Evolutionary conservation across 1,140 invertebrate species (phyloP), one percentile per base, ranked within the genome.

Genomic region (Drosophila nasuta): DNA sequence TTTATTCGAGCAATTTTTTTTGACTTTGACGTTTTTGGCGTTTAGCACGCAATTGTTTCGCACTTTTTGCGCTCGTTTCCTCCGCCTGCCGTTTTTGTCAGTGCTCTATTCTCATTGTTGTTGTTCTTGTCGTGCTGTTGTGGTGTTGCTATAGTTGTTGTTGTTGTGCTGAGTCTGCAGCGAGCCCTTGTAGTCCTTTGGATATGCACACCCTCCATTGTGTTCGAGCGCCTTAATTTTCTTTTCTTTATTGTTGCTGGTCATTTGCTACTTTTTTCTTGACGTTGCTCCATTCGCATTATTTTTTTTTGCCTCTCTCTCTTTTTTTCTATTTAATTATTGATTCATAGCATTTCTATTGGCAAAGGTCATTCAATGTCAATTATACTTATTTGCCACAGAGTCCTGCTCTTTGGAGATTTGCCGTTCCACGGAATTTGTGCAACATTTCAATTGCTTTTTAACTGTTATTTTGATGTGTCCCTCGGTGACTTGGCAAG

Each of bases 11-110:
- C 35, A 25, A 46, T 72, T 76, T 76, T 75, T 72, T 77, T 25
- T 60, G 48, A 75, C 64, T 83, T 88, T 88, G 85, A 89, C 85
- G 64, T 83, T 89, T 88, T 85, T 88, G 85, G 80, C 77, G 83
- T 85, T 89, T 78, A 89, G 81, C 85, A 88, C 85, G 85, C 85
- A 88, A 88, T 88, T 88, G 85, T 90, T 88, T 89, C 75, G 81
- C 85, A 85, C 77, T 88, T 82, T 81, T 82, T 75, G 72, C 66
- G 75, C 59, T 83, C 64, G 79, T 73, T 80, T 83, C 57, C 72
- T 73, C 56, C 66, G 75, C 57, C 63, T 59, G 38, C 52, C 66
- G 75, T 70, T 79, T 25, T 43, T 68, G 38, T 59, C 63, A 66
- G 52, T 77, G 79, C 15, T 68, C 20, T 46, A 38, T 25, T 25